Base-by-base conservation (phyloP, 2,888 invertebrate genomes). In the Clepsis dumicolana region DNA sequence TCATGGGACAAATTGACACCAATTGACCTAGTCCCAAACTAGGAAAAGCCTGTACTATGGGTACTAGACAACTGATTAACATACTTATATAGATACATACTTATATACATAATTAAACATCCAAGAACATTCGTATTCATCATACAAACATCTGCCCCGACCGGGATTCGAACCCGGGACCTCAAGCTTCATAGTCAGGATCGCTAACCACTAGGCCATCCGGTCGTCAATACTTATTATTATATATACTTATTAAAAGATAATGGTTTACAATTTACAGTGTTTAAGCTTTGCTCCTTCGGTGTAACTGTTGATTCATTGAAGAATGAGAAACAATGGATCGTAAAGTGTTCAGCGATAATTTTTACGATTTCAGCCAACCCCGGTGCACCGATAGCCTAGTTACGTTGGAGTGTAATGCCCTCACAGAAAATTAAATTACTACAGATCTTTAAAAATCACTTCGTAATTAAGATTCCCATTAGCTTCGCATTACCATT, bases 351-450 rank as follows among this genome's bases (percentile, higher is more conserved):
- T 66, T 69, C 74, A 79, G 78, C 89, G 87, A 91, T 90, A 91
- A 91, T 77, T 80, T 90, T 91, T 83, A 90, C 86, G 87, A 88
- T 82, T 79, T 78, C 78, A 77, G 70, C 73, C 75, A 81, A 83
- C 73, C 81, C 84, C 68, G 76, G 83, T 86, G 83, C 83, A 83
- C 85, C 80, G 91, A 91, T 92, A 90, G 85, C 91, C 91, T 86
- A 91, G 84, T 83, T 89, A 80, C 77, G 72, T 24, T 24, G 24
- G 53, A 32, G 69, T 54, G 35, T 69, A 69, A 69, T 54, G 60
- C 64, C 60, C 69, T 65, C 41, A 16, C 35, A 27, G 27, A 60
- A 14, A n/a, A 8, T 41, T 59, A 2, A 59, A 41, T 32, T 59
- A 41, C n/a, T 38, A 14, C 14, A 21, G 25, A 61, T 18, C n/a